phyloP scores from a whole-genome alignment of 2,113 vertebrate genomes.

The Lophotis ruficrista region DNA sequence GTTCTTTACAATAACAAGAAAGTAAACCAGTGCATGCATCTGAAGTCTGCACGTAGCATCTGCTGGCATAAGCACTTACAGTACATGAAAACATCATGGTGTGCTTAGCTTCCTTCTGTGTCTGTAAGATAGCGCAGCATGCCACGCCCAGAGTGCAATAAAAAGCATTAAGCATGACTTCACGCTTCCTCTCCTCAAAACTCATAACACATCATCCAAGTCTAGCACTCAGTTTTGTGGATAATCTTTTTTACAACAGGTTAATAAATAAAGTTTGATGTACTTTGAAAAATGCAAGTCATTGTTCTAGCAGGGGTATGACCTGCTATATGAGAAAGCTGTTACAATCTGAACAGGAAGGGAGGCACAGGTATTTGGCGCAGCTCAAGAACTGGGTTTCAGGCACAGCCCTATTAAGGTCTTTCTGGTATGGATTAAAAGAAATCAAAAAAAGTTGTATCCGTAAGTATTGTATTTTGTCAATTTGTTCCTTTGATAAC shows the following conservation, averaged over 20 bases:
- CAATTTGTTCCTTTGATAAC: background rate
- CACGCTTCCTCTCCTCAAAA: background rate
- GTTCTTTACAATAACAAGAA: background rate
- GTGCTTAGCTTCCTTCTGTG: background rate
- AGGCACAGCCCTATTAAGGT: background rate
- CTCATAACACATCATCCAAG: background rate
- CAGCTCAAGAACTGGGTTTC: background rate
- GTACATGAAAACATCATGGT: background rate
- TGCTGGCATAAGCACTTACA: background rate
- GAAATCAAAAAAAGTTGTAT: background rate
- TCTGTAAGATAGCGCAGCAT: background rate
- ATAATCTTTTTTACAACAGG: constrained; percentile 2
- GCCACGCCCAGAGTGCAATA: background rate
- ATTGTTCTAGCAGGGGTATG: background rate
- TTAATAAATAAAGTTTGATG: constrained; percentile 6
- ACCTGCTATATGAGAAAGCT: background rate
- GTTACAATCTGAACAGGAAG: background rate
- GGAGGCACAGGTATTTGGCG: background rate
- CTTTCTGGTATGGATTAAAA: background rate
- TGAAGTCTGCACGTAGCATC: background rate
- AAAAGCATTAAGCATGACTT: constrained; percentile 9
- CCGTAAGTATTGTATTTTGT: background rate
- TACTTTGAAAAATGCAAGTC: constrained; percentile 2
- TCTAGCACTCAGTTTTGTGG: background rate
- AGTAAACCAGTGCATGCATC: background rate